Evolutionary conservation across 2,888 invertebrate species (phyloP).

Genomic region (Metopia argyrocephala): DNA sequence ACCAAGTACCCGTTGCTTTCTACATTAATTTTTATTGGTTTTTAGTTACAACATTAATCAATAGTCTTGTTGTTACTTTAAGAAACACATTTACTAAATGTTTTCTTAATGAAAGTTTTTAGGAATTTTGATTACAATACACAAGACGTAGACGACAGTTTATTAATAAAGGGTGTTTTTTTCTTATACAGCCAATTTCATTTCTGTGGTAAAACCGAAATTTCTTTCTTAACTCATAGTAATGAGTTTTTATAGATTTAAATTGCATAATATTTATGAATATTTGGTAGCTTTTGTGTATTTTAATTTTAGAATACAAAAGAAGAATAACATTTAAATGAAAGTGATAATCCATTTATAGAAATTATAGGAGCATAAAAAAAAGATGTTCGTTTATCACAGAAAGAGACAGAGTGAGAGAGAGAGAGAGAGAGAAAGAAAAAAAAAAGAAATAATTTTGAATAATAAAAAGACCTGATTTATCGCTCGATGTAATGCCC

Average conservation of each 20-base stretch:
- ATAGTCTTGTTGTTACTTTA: constrained; percentile 13
- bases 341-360: constrained; percentile 46
- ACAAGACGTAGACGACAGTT: constrained; percentile 14
- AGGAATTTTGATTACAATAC: background rate
- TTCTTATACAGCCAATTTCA: background rate
- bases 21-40: constrained; percentile 24
- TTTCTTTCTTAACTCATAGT: background rate
- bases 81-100: constrained; percentile 45
- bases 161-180: background rate
- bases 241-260: background rate
- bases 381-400: constrained; percentile 32
- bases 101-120: constrained; percentile 38
- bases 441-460: constrained; percentile 62
- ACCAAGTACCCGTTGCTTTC: constrained; percentile 65
- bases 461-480: constrained; percentile 79
- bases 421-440: too few relatives aligned
- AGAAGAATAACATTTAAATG: constrained; percentile 41
- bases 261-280: background rate
- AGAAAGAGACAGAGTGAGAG: too few relatives aligned
- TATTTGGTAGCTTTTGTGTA: background rate
- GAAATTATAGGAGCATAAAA: constrained; percentile 48
- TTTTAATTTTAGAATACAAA: constrained; percentile 43
- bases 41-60: constrained; percentile 58
- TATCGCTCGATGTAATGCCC: constrained; percentile 79
- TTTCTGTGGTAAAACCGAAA: background rate